Percentiles rank a stretch among this genome's conserved stretches.
phyloP scores from a whole-genome alignment of 2,113 vertebrate species.

The Gasterosteus aculeatus region DNA sequence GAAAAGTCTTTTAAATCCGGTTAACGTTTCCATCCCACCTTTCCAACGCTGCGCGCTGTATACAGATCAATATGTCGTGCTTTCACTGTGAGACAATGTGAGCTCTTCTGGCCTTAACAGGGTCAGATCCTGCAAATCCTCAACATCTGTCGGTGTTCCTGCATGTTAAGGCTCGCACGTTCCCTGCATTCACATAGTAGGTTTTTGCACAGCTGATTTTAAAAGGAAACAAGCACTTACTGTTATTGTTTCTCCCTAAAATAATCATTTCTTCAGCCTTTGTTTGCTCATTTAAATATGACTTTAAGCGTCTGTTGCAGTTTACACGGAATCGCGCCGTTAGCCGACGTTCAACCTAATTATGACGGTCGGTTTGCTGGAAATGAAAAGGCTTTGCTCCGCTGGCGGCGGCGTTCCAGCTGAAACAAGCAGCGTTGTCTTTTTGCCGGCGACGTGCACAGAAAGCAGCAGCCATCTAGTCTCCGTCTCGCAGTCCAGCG shows the following conservation, averaged over 20 bases:
- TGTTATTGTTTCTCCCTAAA: background rate
- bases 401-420: constrained; percentile 34
- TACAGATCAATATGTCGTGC: background rate
- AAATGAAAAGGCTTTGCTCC: constrained; percentile 52
- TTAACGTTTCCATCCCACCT: background rate
- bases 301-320: constrained; percentile 4
- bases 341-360: constrained; percentile 53
- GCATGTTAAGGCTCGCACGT: constrained; percentile 17
- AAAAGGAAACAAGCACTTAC: background rate
- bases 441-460: constrained; percentile 39
- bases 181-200: constrained; percentile 21
- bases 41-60: background rate
- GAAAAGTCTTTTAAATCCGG: background rate
- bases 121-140: constrained; percentile 30
- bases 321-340: constrained; percentile 30
- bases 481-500: constrained; percentile 23
- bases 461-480: constrained; percentile 39
- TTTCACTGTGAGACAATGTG: constrained; percentile 3
- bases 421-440: constrained; percentile 57
- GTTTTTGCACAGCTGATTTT: constrained; percentile 32
- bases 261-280: background rate
- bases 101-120: background rate
- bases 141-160: constrained; percentile 25
- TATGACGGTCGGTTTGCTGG: constrained; percentile 49
- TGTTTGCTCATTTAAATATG: background rate